phyloP scores from a whole-genome alignment of 2,888 invertebrate genomes.

The Pseudococcus longispinus region DNA sequence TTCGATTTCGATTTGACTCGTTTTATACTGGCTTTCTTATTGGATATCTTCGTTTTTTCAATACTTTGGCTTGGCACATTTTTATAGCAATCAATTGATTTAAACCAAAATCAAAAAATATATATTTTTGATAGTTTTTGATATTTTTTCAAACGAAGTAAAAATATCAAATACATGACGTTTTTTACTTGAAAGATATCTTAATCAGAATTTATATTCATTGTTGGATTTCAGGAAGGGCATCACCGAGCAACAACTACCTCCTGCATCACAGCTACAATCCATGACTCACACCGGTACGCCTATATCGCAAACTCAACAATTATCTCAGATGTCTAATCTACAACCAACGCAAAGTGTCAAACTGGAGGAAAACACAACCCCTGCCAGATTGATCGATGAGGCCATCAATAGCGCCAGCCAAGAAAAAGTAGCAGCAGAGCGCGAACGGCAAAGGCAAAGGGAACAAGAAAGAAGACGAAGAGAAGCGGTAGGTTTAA shows the following conservation, averaged over 20 bases:
- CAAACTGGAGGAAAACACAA: slow-evolving; percentile 57
- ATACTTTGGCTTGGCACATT: no score
- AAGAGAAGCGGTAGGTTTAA: slow-evolving; percentile 85
- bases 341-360: slow-evolving; percentile 1
- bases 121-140: no score
- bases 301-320: slow-evolving; percentile 14
- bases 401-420: slow-evolving; percentile 53
- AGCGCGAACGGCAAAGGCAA: slow-evolving; percentile 76
- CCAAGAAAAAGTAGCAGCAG: slow-evolving; percentile 69
- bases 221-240: slow-evolving; percentile 63
- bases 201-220: no score
- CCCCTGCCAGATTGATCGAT: slow-evolving; percentile 29
- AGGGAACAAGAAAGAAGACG: slow-evolving; percentile 90
- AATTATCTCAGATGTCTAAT: neutral
- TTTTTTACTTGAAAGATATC: no score
- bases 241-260: slow-evolving; percentile 64
- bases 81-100: no score
- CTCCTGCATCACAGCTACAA: slow-evolving; percentile 18
- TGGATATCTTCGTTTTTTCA: no score
- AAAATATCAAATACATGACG: no score
- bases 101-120: no score
- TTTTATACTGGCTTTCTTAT: no score
- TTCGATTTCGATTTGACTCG: no score
- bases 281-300: neutral
- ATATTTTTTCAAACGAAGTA: no score